Evolutionary conservation across 92 coral and sea anemone genomes (phyloP).

Genomic region (Heteractis magnifica): DNA sequence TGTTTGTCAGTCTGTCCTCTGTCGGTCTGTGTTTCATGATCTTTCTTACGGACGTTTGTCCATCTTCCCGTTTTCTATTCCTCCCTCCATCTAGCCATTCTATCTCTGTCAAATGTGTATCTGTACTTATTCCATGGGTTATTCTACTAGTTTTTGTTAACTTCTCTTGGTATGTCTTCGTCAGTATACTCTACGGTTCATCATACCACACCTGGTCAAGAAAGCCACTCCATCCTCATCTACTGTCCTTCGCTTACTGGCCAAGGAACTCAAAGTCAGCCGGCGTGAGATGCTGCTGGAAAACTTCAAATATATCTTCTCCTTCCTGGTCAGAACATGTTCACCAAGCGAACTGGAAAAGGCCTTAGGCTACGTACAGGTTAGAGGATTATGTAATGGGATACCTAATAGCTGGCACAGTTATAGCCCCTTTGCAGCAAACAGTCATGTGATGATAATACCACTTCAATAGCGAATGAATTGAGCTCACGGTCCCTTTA

Average conservation of each 20-base stretch:
- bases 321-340: conserved; percentile 93
- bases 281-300: conserved; percentile 86
- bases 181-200: conserved; percentile 76
- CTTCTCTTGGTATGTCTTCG: conserved; percentile 3
- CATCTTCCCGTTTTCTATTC: no score
- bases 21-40: no score
- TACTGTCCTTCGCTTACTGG: conserved; percentile 72
- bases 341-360: conserved; percentile 88
- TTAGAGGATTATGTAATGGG: conserved; percentile 1
- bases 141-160: background rate
- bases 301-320: conserved; percentile 94
- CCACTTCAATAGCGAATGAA: no score
- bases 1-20: background rate
- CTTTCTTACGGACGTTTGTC: no score
- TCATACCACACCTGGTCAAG: conserved; percentile 90
- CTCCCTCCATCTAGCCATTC: no score
- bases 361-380: conserved; percentile 94
- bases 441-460: no score
- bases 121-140: no score
- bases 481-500: no score
- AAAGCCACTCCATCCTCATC: conserved; percentile 87
- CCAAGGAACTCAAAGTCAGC: conserved; percentile 82
- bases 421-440: no score
- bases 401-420: background rate
- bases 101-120: no score